Percentiles rank a stretch among this genome's conserved stretches.
Conservation (phyloP, 30 jellyfish, hydroid and myxozoan species). For the Rhopilema esculentum region DNA sequence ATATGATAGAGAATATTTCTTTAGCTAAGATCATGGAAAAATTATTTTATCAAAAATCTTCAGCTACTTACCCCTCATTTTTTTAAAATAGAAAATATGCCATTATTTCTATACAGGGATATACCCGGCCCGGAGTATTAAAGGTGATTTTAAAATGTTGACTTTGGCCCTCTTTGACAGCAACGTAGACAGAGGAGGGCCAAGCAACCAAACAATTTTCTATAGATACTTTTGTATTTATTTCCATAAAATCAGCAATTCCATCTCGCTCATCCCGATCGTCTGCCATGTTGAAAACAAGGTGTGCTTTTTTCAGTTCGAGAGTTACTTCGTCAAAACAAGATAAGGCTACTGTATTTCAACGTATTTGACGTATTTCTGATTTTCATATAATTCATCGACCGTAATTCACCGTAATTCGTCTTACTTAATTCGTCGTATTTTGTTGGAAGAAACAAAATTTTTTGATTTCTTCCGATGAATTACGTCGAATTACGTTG, state of each 20-base stretch:
- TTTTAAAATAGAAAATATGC: too few species aligned
- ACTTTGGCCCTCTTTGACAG: too few species aligned
- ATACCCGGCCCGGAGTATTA: too few species aligned
- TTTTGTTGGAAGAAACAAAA: conserved; percentile 36
- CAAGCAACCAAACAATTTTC: too few species aligned
- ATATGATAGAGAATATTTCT: too few species aligned
- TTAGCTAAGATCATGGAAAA: conserved; percentile 9
- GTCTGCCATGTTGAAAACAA: conserved; percentile 14
- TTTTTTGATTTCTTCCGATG: conserved; percentile 21
- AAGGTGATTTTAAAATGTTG: too few species aligned
- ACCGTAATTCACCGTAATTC: conserved; percentile 9
- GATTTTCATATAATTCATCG: not conserved
- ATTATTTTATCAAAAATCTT: too few species aligned
- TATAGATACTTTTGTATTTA: too few species aligned
- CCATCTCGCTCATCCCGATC: conserved; percentile 1
- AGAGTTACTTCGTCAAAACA: not conserved
- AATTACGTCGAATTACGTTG: conserved; percentile 7
- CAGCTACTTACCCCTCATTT: too few species aligned
- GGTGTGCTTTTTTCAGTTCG: not conserved
- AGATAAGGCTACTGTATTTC: conserved; percentile 6
- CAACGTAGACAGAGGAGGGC: too few species aligned
- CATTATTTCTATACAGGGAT: too few species aligned
- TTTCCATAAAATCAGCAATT: not conserved
- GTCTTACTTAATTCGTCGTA: conserved; percentile 10
- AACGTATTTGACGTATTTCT: conserved; percentile 10